phyloP scores from a whole-genome alignment of 2,113 vertebrate genomes.

The Oryzias celebensis region DNA sequence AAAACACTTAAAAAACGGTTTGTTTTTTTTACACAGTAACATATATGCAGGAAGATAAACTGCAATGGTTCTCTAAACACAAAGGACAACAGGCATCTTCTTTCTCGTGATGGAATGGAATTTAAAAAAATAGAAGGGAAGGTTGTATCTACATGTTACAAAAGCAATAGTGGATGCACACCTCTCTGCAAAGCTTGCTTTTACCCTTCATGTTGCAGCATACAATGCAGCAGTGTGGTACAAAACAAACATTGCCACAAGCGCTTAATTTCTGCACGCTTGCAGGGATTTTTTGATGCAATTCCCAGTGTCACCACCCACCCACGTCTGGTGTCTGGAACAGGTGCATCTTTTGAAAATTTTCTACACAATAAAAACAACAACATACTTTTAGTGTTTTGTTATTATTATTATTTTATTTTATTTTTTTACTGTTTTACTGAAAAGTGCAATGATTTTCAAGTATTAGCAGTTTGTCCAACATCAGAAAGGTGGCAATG shows the following conservation, averaged over 20 bases:
- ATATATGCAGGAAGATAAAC: too few species aligned
- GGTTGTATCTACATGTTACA: background rate
- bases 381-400: background rate
- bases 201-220: slow-evolving; percentile 3
- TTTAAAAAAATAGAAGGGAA: slow-evolving; percentile 28
- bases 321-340: slow-evolving; percentile 41
- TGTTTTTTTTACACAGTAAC: too few species aligned
- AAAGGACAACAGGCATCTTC: slow-evolving; percentile 24
- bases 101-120: slow-evolving; percentile 6
- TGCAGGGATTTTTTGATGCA: slow-evolving; percentile 29
- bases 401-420: background rate
- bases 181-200: background rate
- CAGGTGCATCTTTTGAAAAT: slow-evolving; percentile 69
- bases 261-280: slow-evolving; percentile 17
- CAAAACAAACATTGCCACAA: slow-evolving; percentile 8
- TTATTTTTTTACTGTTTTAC: background rate
- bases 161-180: background rate
- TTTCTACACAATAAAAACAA: background rate
- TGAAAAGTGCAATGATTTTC: background rate
- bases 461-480: slow-evolving; percentile 5
- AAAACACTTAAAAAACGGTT: too few species aligned
- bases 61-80: background rate
- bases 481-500: slow-evolving; percentile 18
- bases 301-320: slow-evolving; percentile 37
- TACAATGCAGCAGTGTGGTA: slow-evolving; percentile 7